These are phyloP conservation scores for Narcine bancroftii DNA, from an alignment of 2,113 vertebrate genomes.

Conservation along the genomic window DNA sequence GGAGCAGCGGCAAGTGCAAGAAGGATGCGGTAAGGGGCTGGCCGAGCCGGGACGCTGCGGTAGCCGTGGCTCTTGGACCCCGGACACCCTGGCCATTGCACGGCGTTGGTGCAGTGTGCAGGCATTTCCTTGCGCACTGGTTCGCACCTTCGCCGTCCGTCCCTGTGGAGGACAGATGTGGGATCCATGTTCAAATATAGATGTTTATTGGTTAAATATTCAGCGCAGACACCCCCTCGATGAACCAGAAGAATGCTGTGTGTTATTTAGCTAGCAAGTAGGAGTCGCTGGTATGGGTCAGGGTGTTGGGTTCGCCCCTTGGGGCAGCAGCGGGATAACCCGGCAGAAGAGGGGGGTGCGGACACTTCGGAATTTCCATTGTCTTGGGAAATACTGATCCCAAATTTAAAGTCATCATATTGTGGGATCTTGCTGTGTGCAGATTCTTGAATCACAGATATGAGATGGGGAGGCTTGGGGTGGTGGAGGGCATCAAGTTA, in stretches of 20 bases:
- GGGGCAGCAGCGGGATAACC: too few relatives aligned
- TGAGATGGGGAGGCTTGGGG: not conserved
- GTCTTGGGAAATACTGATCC: not conserved
- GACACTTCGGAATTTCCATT: not conserved
- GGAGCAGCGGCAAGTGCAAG: constrained; percentile 59
- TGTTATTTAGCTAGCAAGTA: too few relatives aligned
- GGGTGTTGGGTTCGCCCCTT: too few relatives aligned
- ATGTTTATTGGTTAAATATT: not conserved
- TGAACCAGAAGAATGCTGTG: too few relatives aligned
- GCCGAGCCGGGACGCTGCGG: constrained; percentile 55
- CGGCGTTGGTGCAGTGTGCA: not conserved
- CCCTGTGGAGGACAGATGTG: not conserved
- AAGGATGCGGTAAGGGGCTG: constrained; percentile 73
- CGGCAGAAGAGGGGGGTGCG: too few relatives aligned
- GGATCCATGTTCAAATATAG: not conserved
- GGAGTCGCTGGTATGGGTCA: too few relatives aligned
- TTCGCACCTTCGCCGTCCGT: not conserved
- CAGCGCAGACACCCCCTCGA: too few relatives aligned
- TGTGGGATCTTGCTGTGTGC: constrained; percentile 1
- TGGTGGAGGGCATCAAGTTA: too few relatives aligned
- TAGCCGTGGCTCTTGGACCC: too few relatives aligned
- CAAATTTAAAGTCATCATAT: too few relatives aligned
- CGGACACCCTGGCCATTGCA: too few relatives aligned
- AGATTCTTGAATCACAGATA: too few relatives aligned
- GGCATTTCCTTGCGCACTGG: not conserved